Base-by-base conservation (phyloP, 2,113 vertebrate species). In the Dicrurus megarhynchus region DNA sequence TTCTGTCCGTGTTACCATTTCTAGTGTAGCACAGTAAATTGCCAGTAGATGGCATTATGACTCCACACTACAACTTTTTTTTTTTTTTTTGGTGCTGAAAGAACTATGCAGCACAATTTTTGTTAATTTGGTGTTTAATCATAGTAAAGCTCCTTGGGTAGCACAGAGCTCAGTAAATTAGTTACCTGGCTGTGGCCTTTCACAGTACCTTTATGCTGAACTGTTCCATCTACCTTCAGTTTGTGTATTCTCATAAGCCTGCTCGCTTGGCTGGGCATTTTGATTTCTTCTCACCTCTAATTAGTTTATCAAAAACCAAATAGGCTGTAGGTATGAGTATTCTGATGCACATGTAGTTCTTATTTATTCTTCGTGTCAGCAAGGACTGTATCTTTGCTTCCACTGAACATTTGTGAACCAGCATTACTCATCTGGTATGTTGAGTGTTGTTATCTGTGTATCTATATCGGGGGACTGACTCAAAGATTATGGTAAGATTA, bases 31-130 rank as follows among this genome's bases (percentile, higher is more conserved):
- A 44, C 59, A 74, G 32, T 11, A 46, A 49, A 88, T 35, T 61
- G 77, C 83, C 92, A 82, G 80, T 64, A 96, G 95, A 71, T 94
- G 95, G 93, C 96, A 75, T 3, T 53, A 35, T 4, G 14, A 71
- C 42, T 61, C 85, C 30, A 50, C 3, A 10, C n/a, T 18, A 44
- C 18, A 75, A 35, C n/a, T n/a, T n/a, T 22, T 65, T 21, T 13
- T 14, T 27, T 32, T 46, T 33, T 28, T 60, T 9, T 3, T 13
- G 7, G 2, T 27, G 13, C 10, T 42, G 67, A 80, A 49, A 35
- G 18, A 79, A 71, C 49, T 13, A 30, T 0, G 18, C 28, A 53
- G 33, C 10, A 11, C 12, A 39, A 16, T 71, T 87, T 84, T 60
- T 65, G 16, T 60, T 49, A 55, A 35, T 78, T 87, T 52, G 64